phyloP scores from a whole-genome alignment of 2,797 vertebrate species.

The Chloroceryle inda region DNA sequence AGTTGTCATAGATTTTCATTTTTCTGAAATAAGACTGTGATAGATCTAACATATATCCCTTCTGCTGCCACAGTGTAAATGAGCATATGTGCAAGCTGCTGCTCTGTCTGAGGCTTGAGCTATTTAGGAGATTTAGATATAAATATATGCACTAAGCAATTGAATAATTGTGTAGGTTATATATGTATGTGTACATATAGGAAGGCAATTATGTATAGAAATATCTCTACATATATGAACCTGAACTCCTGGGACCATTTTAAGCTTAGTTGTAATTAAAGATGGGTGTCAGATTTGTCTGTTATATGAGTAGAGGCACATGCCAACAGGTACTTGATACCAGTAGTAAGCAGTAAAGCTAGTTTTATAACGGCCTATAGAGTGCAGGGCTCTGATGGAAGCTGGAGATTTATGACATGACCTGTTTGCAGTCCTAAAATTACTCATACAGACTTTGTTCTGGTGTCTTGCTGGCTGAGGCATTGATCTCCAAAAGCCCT shows the following conservation, averaged over 20 bases:
- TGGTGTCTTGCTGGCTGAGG: neutral
- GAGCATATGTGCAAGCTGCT: neutral
- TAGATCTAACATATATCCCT: neutral
- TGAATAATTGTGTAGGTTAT: neutral
- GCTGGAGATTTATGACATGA: neutral
- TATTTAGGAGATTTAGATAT: neutral
- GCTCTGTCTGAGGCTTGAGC: neutral
- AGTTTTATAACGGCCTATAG: neutral
- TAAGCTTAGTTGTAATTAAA: neutral
- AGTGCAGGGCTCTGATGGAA: neutral
- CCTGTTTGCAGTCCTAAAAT: neutral
- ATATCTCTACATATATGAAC: accelerated
- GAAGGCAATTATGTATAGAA: neutral
- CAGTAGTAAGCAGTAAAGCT: neutral
- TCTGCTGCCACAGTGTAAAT: neutral
- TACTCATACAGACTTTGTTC: accelerated
- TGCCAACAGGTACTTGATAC: neutral
- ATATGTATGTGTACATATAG: neutral
- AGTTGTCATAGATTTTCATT: neutral
- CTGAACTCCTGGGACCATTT: neutral
- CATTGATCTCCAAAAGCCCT: neutral
- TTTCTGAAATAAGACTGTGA: neutral
- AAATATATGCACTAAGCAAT: neutral
- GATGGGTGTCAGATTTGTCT: neutral
- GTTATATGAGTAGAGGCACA: neutral